Evolutionary conservation across 2,113 vertebrate species (phyloP).

Genomic region (Alexandromys fortis): DNA sequence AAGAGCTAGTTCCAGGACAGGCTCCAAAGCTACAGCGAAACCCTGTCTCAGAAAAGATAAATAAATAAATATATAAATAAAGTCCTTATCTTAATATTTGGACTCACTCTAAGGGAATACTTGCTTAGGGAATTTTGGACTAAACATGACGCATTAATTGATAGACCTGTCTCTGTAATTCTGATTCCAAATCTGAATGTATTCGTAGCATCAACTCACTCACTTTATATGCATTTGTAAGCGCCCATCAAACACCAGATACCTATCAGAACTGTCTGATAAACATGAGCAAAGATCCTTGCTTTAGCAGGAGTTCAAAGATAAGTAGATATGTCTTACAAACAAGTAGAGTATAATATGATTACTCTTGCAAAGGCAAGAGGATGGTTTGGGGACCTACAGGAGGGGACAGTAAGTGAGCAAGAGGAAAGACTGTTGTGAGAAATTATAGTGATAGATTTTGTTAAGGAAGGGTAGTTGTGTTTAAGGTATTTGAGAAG

Average conservation of each 20-base stretch:
- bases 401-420: background rate
- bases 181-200: constrained; percentile 46
- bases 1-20: no score
- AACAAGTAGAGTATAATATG: background rate
- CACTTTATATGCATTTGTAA: constrained; percentile 23
- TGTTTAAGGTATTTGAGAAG: constrained; percentile 31
- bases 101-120: constrained; percentile 38
- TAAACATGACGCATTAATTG: constrained; percentile 1
- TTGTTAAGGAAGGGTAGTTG: background rate
- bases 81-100: constrained; percentile 2
- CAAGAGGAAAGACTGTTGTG: constrained; percentile 17
- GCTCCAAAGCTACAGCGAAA: no score
- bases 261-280: background rate
- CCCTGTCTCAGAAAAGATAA: background rate
- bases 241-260: background rate
- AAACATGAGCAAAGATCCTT: background rate
- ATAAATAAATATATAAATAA: background rate
- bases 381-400: constrained; percentile 9
- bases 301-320: background rate
- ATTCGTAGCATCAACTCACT: background rate
- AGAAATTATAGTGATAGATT: background rate
- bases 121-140: constrained; percentile 7
- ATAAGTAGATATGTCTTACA: background rate
- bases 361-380: background rate
- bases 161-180: constrained; percentile 12